Evolutionary conservation across 2,888 invertebrate genomes (phyloP).

Genomic region (Augochlorella aurata): DNA sequence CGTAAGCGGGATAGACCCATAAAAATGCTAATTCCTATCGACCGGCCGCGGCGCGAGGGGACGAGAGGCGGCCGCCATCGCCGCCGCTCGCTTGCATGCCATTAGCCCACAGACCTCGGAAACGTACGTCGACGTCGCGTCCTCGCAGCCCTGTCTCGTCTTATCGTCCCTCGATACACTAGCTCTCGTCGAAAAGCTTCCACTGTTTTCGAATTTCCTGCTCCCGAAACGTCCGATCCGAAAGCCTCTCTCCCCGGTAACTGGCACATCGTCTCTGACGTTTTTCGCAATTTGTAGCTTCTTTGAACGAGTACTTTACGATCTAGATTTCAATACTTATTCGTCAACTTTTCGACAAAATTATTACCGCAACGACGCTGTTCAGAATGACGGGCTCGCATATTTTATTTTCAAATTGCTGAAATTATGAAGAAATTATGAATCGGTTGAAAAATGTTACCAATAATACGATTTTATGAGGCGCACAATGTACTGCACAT

Average conservation of each 20-base stretch:
- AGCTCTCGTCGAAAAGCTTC: neutral
- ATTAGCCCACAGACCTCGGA: slow-evolving; percentile 82
- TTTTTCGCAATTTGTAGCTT: neutral
- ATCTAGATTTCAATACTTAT: neutral
- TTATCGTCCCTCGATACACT: neutral
- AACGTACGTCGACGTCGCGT: slow-evolving; percentile 62
- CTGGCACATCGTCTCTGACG: neutral
- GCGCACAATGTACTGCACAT: too few relatives aligned
- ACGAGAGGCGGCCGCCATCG: slow-evolving; percentile 67
- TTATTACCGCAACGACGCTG: too few relatives aligned
- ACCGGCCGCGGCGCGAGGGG: slow-evolving; percentile 71
- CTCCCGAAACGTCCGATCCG: neutral
- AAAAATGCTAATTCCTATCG: slow-evolving; percentile 82
- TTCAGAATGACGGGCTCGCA: too few relatives aligned
- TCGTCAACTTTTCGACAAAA: too few relatives aligned
- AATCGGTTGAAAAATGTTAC: too few relatives aligned
- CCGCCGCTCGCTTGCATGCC: slow-evolving; percentile 78
- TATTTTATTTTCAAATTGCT: too few relatives aligned
- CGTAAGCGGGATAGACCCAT: slow-evolving; percentile 82
- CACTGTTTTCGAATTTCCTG: neutral
- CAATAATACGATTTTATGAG: too few relatives aligned
- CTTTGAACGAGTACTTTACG: neutral
- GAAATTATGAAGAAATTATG: too few relatives aligned
- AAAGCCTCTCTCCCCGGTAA: neutral
- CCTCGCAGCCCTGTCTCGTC: neutral